These are phyloP conservation scores for Tribolium castaneum DNA, from an alignment of 1,140 invertebrate genomes.

Conservation along the genomic window DNA sequence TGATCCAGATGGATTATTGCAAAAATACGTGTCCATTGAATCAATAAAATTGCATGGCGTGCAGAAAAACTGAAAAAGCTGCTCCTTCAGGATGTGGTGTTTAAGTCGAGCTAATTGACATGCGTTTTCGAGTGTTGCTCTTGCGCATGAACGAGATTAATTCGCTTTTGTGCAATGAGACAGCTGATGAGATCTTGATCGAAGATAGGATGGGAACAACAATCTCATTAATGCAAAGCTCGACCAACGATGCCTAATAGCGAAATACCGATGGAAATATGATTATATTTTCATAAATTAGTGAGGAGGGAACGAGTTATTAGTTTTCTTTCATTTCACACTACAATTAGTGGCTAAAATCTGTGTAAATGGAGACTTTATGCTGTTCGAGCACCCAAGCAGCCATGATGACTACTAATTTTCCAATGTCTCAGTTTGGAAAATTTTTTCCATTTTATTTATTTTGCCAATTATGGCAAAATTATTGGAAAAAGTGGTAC, in stretches of 20 bases:
- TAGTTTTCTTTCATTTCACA: neutral
- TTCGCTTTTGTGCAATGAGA: slow-evolving; percentile 52
- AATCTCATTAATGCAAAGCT: slow-evolving; percentile 58
- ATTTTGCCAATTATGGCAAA: too few species aligned
- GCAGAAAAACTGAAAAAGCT: slow-evolving; percentile 45
- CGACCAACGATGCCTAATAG: slow-evolving; percentile 12
- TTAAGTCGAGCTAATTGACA: slow-evolving; percentile 51
- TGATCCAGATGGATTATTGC: neutral
- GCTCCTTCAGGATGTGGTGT: slow-evolving; percentile 47
- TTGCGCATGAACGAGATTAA: slow-evolving; percentile 47
- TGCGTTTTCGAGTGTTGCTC: neutral
- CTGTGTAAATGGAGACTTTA: neutral
- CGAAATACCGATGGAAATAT: slow-evolving; percentile 18
- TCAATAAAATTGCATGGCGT: slow-evolving; percentile 11
- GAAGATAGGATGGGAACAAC: slow-evolving; percentile 56
- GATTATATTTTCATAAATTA: slow-evolving; percentile 23
- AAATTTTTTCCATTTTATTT: too few species aligned
- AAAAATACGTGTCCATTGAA: too few species aligned
- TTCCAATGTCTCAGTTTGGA: too few species aligned
- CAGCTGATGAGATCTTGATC: slow-evolving; percentile 57
- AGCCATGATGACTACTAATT: neutral
- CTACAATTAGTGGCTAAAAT: neutral
- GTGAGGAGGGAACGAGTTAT: neutral
- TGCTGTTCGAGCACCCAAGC: neutral
- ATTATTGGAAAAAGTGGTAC: too few species aligned